Base-by-base conservation (phyloP, 2,888 invertebrate species). In the Parnassius orleans region DNA sequence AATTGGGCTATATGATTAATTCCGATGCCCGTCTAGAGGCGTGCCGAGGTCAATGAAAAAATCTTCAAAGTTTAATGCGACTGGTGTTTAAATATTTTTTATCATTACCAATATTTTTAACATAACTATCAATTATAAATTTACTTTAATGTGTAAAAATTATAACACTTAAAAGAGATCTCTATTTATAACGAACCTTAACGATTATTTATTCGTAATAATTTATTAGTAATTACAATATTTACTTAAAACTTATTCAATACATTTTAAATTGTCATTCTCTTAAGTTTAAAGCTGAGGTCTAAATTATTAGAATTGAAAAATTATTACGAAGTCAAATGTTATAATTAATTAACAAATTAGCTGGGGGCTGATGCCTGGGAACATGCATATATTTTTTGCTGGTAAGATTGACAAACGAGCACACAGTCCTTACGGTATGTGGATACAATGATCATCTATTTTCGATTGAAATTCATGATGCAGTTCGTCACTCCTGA, bases 1-100 rank as follows among this genome's bases (percentile, higher is more conserved):
- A 68, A 58, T 56, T 57, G 56, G 56, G n/a, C 53, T 46, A 60
- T 55, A 53, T 59, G 66, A 65, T 68, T 68, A 65, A 68, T 66
- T 63, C 61, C 64, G 51, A 53, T 62, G 63, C 43, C 46, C 61
- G 46, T 65, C 46, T 53, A 61, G 66, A 47, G 65, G 46, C 53
- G 46, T 57, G 57, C 33, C 56, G 56, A 44, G 44, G 55, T 41
- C 24, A 59, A 15, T n/a, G 56, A 11, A 53, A 41, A 47, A 42
- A 57, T 19, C 19, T 52, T 50, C 10, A 15, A 50, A 50, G 11
- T 51, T 44, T 15, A 24, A 56, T 56, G 47, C 33, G 56, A 47
- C 47, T 44, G 12, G 47, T 19, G 9, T 47, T 33, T 43, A 43
- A 43, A 11, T 43, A 11, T 43, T 43, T 43, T 43, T 43, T 43